Percentiles rank a stretch among this genome's conserved stretches.
These are phyloP conservation scores for Ormyrus thymus DNA, from an alignment of 2,888 invertebrate species.

Conservation along the genomic window DNA sequence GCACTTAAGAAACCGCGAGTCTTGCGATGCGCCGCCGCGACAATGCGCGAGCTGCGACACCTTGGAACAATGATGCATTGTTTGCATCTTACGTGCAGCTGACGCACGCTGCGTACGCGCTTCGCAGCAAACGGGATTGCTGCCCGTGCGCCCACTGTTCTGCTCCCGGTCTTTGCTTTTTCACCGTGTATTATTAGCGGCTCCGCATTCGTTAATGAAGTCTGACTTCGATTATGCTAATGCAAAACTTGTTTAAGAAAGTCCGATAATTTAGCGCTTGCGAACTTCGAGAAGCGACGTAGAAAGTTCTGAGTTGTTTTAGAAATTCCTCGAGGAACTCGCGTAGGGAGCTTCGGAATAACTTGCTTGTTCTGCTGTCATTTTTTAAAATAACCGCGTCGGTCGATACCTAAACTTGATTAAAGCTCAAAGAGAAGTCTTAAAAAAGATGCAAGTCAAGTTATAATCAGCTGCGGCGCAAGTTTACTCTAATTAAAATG, in stretches of 20 bases:
- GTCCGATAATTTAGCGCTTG: too few relatives aligned
- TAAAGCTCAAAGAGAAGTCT: constrained; percentile 4
- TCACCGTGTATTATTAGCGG: too few relatives aligned
- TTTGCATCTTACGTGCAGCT: not conserved
- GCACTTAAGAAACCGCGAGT: constrained; percentile 14
- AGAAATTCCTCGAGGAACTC: too few relatives aligned
- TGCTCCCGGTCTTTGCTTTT: not conserved
- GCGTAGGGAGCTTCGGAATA: too few relatives aligned
- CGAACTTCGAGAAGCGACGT: too few relatives aligned
- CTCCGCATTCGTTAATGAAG: too few relatives aligned
- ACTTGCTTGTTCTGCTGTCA: too few relatives aligned
- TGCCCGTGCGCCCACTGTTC: not conserved
- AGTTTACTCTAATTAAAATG: too few relatives aligned
- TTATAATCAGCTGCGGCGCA: not conserved
- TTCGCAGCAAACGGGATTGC: not conserved
- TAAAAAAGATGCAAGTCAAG: not conserved
- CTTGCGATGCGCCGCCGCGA: not conserved
- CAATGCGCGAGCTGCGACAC: not conserved
- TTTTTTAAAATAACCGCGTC: not conserved
- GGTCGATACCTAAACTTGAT: not conserved
- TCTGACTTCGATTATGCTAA: too few relatives aligned
- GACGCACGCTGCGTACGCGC: not conserved
- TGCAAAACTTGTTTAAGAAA: too few relatives aligned
- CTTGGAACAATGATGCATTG: constrained; percentile 32
- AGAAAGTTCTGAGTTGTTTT: too few relatives aligned